Evolutionary conservation across 2,797 vertebrate species (phyloP), one percentile per base, ranked within the genome.

Genomic region (Tachyglossus aculeatus): DNA sequence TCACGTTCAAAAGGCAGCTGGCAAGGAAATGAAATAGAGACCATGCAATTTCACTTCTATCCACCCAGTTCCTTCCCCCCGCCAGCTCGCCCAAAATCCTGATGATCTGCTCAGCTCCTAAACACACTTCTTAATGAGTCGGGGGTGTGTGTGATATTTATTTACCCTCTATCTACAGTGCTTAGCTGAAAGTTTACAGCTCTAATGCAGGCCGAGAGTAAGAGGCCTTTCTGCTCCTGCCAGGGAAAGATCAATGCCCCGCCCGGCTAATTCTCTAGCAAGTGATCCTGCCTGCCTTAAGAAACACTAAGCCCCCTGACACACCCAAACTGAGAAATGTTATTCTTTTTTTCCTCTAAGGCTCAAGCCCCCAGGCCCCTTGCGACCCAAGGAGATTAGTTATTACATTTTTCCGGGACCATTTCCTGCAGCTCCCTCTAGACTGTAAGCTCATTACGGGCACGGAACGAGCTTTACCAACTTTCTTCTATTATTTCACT

Each of bases 21-120:
- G 75, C 62, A 86, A 88, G 74, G 76, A 87, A 89, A 86, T 83
- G 81, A 88, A 80, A 88, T 29, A 83, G 74, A 82, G 75, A 90
- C 81, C 69, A 81, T 76, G 75, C 69, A 65, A 80, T 71, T 76
- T 73, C 48, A 74, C 41, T 74, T 67, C 53, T 53, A 70, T 67
- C 24, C 18, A 71, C 34, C 18, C 32, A 45, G 54, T 39, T 31
- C 27, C 37, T 27, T 14, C 8, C 80, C 50, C 38, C 43, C 47
- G 72, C 69, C 52, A 71, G 27, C 52, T 81, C 66, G 66, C 34
- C 55, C 29, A 12, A 22, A 41, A 44, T 51, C 54, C 72, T 18
- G 61, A 39, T 69, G 78, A 52, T 32, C 74, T 32, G 41, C 50
- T 44, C 19, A 81, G 37, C 24, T 52, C 55, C n/a, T 52, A 71